Base-by-base conservation (phyloP, 1,140 invertebrate species). In the Trichoplusia ni region DNA sequence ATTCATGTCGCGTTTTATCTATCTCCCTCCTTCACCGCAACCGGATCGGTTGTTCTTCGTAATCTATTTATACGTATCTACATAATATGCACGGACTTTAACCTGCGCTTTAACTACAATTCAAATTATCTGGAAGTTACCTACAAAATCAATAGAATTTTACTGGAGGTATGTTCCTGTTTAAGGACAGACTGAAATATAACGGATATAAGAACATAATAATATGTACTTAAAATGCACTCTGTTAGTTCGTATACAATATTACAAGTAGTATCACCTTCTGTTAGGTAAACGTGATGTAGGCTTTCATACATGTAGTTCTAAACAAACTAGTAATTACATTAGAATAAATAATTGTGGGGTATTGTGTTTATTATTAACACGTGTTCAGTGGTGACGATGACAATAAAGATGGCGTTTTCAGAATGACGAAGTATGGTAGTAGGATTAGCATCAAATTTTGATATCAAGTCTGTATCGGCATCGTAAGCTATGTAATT, bases 1-100 rank as follows among this genome's bases (percentile, higher is more conserved):
- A 90, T 90, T 90, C 88, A 90, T 88, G 86, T 86, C 81, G 88
- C 84, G 83, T 86, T 89, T 81, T 89, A 89, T 89, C 88, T 89
- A 86, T 90, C 88, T 90, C 88, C 79, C 86, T 90, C 86, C 83
- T 89, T 86, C 86, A 75, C 80, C 85, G 82, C 84, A 89, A 89
- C 86, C 88, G 87, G 87, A 90, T 89, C 87, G 87, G 83, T 87
- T 82, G 84, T 86, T 84, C 86, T 86, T 82, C 77, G 82, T 90
- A 89, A 87, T 88, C 86, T 90, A 89, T 90, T 89, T 87, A 86
- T 87, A 84, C 71, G 71, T 85, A 86, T 84, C 79, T 88, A 77
- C 67, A 69, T 71, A 83, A 54, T 75, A 84, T 85, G 81, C 79
- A 82, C 82, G 82, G 84, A 87, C 84, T 89, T 86, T 87, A 89